Percentiles rank a stretch among this genome's conserved stretches.
phyloP scores from a whole-genome alignment of 2,113 vertebrate genomes.

The Gasterosteus aculeatus region DNA sequence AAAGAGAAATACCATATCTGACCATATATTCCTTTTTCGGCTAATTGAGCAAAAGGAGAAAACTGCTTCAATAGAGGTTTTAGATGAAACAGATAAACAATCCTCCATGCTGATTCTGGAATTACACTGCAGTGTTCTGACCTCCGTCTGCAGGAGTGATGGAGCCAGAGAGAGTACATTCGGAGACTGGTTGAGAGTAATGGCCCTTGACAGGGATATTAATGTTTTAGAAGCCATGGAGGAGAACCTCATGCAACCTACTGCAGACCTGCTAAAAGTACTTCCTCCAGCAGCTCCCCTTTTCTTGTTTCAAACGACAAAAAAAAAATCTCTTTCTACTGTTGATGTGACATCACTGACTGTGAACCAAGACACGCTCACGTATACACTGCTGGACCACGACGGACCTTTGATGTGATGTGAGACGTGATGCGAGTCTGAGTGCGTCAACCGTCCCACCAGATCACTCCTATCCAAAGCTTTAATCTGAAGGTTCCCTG shows the following conservation, averaged over 20 bases:
- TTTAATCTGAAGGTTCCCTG: not conserved
- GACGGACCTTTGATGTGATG: not conserved
- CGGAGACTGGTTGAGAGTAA: conserved; percentile 62
- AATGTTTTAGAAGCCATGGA: conserved; percentile 67
- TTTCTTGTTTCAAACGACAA: conserved; percentile 27
- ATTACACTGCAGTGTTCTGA: conserved; percentile 32
- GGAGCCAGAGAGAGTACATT: conserved; percentile 45
- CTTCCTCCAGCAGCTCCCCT: conserved; percentile 14
- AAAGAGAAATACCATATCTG: not conserved
- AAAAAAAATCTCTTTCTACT: not conserved
- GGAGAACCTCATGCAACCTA: conserved; percentile 45
- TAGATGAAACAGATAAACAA: not conserved
- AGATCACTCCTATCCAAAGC: not conserved
- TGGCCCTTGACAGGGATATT: conserved; percentile 66
- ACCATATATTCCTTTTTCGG: not conserved
- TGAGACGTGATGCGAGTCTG: not conserved
- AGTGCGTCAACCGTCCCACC: not conserved
- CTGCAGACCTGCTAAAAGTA: conserved; percentile 35
- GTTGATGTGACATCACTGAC: not conserved
- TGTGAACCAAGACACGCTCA: not conserved
- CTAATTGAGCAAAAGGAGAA: not conserved
- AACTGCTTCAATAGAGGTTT: not conserved
- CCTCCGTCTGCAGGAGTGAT: conserved; percentile 46
- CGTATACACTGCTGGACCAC: not conserved
- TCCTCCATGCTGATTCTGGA: conserved; percentile 18